Evolutionary conservation across 37 sponge, comb jelly and placozoan species (phyloP).

Genomic region (Spongia lamella): DNA sequence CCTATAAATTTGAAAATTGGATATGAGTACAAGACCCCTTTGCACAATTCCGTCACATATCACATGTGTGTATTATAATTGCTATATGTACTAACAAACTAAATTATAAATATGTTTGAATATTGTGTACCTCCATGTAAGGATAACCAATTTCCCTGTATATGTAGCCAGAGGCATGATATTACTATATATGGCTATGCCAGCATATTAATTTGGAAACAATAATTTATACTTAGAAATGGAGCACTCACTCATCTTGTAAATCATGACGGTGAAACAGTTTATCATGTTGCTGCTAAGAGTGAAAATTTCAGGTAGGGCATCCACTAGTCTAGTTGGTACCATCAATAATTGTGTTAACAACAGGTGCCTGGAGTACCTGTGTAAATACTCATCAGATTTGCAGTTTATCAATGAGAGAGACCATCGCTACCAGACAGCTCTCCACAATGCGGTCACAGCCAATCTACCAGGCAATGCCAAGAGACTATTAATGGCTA

Average conservation of each 20-base stretch:
- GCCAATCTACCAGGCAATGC: conserved; percentile 31
- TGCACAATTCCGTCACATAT: no score
- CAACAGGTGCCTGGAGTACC: conserved; percentile 51
- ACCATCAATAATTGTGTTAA: neutral
- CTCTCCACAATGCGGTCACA: conserved; percentile 54
- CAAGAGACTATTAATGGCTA: conserved; percentile 33
- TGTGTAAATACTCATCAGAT: conserved; percentile 52
- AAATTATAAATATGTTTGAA: no score
- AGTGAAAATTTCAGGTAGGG: conserved; percentile 23
- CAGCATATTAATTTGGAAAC: no score
- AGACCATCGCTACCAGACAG: conserved; percentile 38
- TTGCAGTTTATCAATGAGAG: conserved; percentile 35
- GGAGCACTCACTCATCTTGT: conserved; percentile 38
- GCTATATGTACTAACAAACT: no score
- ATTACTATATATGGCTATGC: no score
- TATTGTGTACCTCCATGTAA: no score
- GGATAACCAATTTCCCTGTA: no score
- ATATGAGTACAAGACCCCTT: no score
- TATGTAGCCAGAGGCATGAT: no score
- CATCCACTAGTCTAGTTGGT: neutral
- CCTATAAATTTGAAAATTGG: no score
- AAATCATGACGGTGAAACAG: conserved; percentile 33
- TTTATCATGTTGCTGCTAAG: conserved; percentile 45
- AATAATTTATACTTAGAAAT: conserved; percentile 12
- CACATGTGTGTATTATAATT: no score